A percentile compares a stretch with the other conserved stretches of the same genome.
Evolutionary conservation across 2,888 invertebrate genomes (phyloP).

Genomic region (Adelphocoris suturalis): DNA sequence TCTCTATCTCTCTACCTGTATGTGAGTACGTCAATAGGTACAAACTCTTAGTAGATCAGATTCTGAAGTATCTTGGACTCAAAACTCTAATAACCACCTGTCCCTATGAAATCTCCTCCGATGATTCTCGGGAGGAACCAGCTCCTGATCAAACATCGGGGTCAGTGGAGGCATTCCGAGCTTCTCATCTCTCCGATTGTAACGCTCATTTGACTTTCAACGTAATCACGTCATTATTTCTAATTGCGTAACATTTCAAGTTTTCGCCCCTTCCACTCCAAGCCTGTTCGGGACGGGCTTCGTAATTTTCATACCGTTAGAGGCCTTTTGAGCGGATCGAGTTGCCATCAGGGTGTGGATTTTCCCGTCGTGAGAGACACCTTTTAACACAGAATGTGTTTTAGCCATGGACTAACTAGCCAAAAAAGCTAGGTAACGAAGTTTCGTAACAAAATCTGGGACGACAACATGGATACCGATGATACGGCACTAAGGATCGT

Average conservation of each 20-base stretch:
- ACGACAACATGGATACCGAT: no score
- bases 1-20: no score
- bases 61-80: neutral
- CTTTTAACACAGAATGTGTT: no score
- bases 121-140: neutral
- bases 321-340: neutral
- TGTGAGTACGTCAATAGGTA: no score
- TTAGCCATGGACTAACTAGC: no score
- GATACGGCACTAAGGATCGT: no score
- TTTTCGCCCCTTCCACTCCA: neutral
- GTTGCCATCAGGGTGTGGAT: no score
- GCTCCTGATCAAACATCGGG: constrained; percentile 6
- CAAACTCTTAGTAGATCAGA: no score
- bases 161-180: constrained; percentile 39
- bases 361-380: no score
- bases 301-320: constrained; percentile 32
- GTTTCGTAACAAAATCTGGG: no score
- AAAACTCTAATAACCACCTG: constrained; percentile 2
- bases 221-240: constrained; percentile 18
- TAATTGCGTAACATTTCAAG: constrained; percentile 42
- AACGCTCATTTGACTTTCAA: constrained; percentile 39
- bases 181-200: constrained; percentile 11
- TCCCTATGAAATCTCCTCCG: neutral
- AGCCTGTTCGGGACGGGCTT: neutral
- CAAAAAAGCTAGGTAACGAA: no score